Base-by-base conservation (phyloP, 1,140 invertebrate genomes). In the Ceratitis capitata region DNA sequence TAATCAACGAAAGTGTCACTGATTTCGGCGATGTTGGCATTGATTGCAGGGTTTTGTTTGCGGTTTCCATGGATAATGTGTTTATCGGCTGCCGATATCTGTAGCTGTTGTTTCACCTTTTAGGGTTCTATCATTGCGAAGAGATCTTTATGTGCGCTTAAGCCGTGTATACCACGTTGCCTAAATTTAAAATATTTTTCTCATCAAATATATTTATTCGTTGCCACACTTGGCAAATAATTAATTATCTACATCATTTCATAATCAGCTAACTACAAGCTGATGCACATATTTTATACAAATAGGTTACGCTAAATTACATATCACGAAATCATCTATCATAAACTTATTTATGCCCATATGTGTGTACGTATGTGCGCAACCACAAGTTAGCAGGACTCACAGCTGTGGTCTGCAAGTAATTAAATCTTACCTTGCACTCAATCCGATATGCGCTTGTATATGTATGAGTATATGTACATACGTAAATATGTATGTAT, bases 1-100 rank as follows among this genome's bases (percentile, higher is more conserved):
- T 45, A 78, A 45, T 78, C 69, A 78, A 78, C 69, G 39, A 23
- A 78, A 69, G 26, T 78, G 69, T 45, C 42, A 78, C 7, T 45
- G 42, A 45, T 7, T 10, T 78, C 10, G 7, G 69, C 42, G 69
- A 45, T 45, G 7, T 78, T 42, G 39, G 39, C 23, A 39, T 42
- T 42, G 35, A 45, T n/a, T 42, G 14, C 10, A 19, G 64, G 58
- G 29, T 42, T 42, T 35, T 69, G 64, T 39, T 42, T 69, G 32
- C 19, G 14, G 19, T 19, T 39, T 42, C 1, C 6, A 35, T 6
- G 26, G 29, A 69, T 69, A 69, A 69, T 35, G 35, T 39, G 64
- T n/a, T 69, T 69, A 56, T 56, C 12, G 51, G 16, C 12, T 56
- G 51, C n/a, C n/a, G 51, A 56, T 56, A 56, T 56, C 12, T 4